Conservation (phyloP, 2,888 invertebrate species). For the Aricia artaxerxes region DNA sequence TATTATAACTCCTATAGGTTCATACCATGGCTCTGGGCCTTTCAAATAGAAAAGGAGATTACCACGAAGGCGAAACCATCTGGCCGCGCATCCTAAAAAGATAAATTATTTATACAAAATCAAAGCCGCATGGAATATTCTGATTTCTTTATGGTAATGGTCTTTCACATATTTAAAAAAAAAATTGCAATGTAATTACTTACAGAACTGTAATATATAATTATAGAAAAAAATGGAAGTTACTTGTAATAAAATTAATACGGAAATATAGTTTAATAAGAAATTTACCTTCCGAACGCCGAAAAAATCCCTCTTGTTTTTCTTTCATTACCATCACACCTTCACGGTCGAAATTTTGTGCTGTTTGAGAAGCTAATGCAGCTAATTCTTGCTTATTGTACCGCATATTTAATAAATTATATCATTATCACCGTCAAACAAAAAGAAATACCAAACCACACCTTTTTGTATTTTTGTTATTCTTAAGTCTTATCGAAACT, state of each 20-base stretch:
- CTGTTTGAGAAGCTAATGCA: conserved; percentile 91
- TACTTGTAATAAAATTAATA: not conserved
- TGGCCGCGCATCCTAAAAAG: conserved; percentile 55
- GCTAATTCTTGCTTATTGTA: conserved; percentile 94
- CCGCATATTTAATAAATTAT: conserved; percentile 82
- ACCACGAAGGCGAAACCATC: conserved; percentile 94
- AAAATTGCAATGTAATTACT: too few relatives aligned
- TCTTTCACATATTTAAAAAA: too few relatives aligned
- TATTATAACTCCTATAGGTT: conserved; percentile 92
- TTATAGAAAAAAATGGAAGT: too few relatives aligned
- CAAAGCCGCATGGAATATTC: not conserved
- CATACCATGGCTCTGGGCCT: conserved; percentile 92
- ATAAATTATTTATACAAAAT: not conserved
- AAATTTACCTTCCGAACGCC: conserved; percentile 91
- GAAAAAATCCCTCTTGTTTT: conserved; percentile 94
- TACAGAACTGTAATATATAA: too few relatives aligned
- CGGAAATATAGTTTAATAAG: not conserved
- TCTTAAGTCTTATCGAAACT: not conserved
- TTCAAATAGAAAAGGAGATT: conserved; percentile 97
- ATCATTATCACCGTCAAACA: conserved; percentile 2
- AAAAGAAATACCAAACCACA: conserved; percentile 36
- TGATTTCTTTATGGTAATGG: too few relatives aligned
- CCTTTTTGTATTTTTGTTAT: conserved; percentile 33
- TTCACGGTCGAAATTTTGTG: conserved; percentile 94
- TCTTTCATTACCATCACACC: conserved; percentile 92